Base-by-base conservation (phyloP, 2,113 vertebrate species). In the Hoplias malabaricus region DNA sequence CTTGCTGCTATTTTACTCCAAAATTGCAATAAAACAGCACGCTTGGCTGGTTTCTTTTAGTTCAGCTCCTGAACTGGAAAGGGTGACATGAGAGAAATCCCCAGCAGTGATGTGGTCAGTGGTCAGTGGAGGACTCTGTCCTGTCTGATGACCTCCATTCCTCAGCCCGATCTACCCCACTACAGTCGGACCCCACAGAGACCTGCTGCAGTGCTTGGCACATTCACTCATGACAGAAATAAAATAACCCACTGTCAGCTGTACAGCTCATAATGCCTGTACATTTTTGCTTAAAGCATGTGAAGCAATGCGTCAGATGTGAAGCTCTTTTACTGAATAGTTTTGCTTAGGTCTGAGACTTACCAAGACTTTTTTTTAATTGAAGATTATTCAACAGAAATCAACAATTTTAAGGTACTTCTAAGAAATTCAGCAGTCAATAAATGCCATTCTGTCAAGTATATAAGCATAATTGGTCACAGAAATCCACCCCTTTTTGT, bases 41-140 rank as follows among this genome's bases (percentile, higher is more conserved):
- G 87, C 88, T 89, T 87, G 91, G 88, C 85, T 86, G 88, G 77
- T 79, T 91, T 87, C 82, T 79, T 90, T 92, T 89, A 88, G 89
- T 88, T 83, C 86, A 82, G 87, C 89, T 88, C 85, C 77, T 90
- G 89, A 86, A 84, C 84, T 90, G 89, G 82, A 90, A 87, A 90
- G 88, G 85, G 81, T 80, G 80, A 80, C 84, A 83, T 83, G 62
- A 80, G 68, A 68, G 80, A 80, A 88, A 88, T 80, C 71, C 83
- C 84, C 84, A 81, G 81, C 79, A 84, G 78, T 83, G 86, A 85
- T 86, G 73, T 84, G 86, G 88, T 87, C 89, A 91, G 89, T 16
- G 88, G 88, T 84, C 91, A 84, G 81, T 62, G 36, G 69, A 77
- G 73, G 72, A 76, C 61, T 63, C 48, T 85, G 68, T 57, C 82